A percentile compares a stretch with the other conserved stretches of the same genome.
Evolutionary conservation across 2,888 invertebrate species (phyloP).

Genomic region (Lasioglossum figueresi): DNA sequence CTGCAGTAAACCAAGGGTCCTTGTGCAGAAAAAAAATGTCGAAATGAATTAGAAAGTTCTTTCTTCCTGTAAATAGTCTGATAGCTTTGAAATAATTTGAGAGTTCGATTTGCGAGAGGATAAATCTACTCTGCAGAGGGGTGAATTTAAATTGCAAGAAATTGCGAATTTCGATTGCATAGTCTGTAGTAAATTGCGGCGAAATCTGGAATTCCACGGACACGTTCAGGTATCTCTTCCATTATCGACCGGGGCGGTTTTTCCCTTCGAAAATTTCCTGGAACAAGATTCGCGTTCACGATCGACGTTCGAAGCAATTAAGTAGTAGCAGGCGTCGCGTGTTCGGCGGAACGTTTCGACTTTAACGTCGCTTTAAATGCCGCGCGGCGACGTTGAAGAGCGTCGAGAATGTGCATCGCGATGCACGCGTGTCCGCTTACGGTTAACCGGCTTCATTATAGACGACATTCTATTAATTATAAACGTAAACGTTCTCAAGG

Average conservation of each 20-base stretch:
- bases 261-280: neutral
- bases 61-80: too few relatives aligned
- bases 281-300: neutral
- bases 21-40: too few relatives aligned
- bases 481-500: neutral
- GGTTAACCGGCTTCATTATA: neutral
- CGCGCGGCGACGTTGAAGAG: conserved; percentile 12
- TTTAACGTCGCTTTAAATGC: conserved; percentile 33
- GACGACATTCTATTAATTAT: conserved; percentile 32
- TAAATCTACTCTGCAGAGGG: too few relatives aligned
- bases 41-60: too few relatives aligned
- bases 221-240: neutral
- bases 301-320: conserved; percentile 14
- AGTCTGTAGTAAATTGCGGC: neutral
- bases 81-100: too few relatives aligned
- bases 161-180: too few relatives aligned
- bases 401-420: conserved; percentile 5
- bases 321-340: conserved; percentile 21
- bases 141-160: too few relatives aligned
- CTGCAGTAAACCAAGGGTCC: too few relatives aligned
- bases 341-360: conserved; percentile 13
- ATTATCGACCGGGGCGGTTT: neutral
- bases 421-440: neutral
- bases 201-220: neutral
- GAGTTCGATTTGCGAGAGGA: too few relatives aligned